These are phyloP conservation scores for Mormyrus lacerda DNA, from an alignment of 2,113 vertebrate species.

Conservation along the genomic window DNA sequence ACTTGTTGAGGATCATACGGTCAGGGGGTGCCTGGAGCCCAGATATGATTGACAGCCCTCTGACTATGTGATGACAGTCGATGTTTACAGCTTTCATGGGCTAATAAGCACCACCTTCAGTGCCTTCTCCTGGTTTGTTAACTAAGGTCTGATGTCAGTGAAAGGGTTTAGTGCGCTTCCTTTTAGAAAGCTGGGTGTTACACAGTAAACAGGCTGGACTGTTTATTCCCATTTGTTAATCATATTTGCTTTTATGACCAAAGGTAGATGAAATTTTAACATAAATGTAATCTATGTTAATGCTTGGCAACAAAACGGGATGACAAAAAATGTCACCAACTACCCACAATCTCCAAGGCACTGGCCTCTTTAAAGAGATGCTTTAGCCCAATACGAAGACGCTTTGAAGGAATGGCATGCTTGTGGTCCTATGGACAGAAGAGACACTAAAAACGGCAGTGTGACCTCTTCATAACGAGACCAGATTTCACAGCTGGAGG, in stretches of 20 bases:
- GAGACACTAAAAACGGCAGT: constrained; percentile 8
- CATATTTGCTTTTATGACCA: background rate
- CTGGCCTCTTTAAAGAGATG: background rate
- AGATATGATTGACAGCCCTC: background rate
- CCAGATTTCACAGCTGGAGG: constrained; percentile 16
- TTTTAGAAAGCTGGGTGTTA: background rate
- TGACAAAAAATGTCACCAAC: background rate
- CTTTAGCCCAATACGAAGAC: background rate
- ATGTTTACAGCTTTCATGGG: no score
- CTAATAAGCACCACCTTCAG: background rate
- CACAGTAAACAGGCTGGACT: background rate
- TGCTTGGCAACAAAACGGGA: background rate
- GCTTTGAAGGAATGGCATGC: background rate
- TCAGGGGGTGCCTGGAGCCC: background rate
- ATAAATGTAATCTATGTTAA: background rate
- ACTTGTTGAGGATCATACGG: background rate
- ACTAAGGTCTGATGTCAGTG: background rate
- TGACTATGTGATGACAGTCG: background rate
- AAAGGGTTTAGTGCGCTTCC: background rate
- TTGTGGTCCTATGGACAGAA: background rate
- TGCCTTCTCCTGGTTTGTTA: background rate
- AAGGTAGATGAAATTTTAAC: background rate
- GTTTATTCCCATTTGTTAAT: background rate
- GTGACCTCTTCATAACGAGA: constrained; percentile 16
- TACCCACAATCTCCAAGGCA: background rate